phyloP scores from a whole-genome alignment of 2,113 vertebrate species.

The Jaculus jaculus region DNA sequence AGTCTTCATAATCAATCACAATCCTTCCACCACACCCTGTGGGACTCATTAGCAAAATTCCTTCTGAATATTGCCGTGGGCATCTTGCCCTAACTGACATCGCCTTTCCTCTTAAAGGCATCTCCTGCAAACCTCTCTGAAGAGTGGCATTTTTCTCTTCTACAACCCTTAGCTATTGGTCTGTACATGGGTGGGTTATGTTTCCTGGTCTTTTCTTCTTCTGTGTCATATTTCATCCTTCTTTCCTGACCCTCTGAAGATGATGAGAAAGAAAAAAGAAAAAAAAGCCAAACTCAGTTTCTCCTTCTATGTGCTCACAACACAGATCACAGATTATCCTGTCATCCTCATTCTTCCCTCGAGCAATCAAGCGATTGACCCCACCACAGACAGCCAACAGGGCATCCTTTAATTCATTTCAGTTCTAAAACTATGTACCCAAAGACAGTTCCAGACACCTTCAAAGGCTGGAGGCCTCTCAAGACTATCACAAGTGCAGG shows the following conservation, averaged over 20 bases:
- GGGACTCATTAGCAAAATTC: background rate
- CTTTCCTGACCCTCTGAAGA: background rate
- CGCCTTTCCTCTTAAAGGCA: background rate
- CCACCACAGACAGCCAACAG: too few relatives aligned
- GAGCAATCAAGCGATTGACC: background rate
- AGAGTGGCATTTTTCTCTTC: background rate
- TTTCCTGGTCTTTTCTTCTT: background rate
- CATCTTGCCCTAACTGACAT: background rate
- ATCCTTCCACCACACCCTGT: too few relatives aligned
- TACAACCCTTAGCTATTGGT: background rate
- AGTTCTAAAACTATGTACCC: background rate
- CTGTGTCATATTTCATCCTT: background rate
- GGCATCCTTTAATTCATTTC: background rate
- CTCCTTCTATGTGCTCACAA: background rate
- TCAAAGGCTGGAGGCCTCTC: too few relatives aligned
- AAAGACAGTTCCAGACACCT: background rate
- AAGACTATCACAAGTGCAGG: background rate
- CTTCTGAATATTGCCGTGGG: background rate
- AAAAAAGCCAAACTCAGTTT: background rate
- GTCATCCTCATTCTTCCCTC: background rate
- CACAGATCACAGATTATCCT: background rate
- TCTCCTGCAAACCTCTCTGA: background rate
- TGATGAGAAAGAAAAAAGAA: background rate
- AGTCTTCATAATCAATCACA: background rate
- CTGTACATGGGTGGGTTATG: background rate